Base-by-base conservation (phyloP, 2,888 invertebrate genomes). In the Oscheius sp. region DNA sequence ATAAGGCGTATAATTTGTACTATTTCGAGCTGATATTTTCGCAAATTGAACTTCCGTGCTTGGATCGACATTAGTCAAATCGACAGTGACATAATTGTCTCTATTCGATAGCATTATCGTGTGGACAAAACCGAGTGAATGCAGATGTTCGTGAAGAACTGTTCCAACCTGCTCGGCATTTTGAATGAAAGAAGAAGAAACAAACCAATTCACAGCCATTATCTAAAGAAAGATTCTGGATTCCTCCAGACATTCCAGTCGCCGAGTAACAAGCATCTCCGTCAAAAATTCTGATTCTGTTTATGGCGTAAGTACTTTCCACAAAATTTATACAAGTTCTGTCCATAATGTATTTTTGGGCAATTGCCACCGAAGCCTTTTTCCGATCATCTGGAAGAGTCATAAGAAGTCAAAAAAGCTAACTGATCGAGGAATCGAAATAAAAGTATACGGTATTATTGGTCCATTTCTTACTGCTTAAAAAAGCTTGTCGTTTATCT, bases 401-500 rank as follows among this genome's bases (percentile, higher is more conserved):
- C 15, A 8, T 27, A 3, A 12, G 3, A 31, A 55, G 17, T 15
- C 6, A 2, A 15, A 12, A 25, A 33, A 17, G 23, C 58, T 10
- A n/a, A 61, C 61, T 45, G 61, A 61, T n/a, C 23, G 61, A 37
- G 1, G 23, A 37, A 31, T 61, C 61, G 12, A 42, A 45, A n/a
- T 39, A 61, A 45, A 37, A 61, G 25, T 61, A 61, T 42, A 61
- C 37, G 8, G 42, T 61, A 17, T 61, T 61, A 4, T 29, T 37
- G 20, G 61, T 61, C 61, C 61, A 61, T 42, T 42, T 42, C 2
- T 1, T 17, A 25, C 6, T 5, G 2, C 12, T 10, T 2, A 29
- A 27, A 15, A 29, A 2, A 6, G 29, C 45, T 20, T 61, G 61
- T 12, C 52, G 25, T 15, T 52, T 52, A 12, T 27, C 52, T 52